A percentile compares a stretch with the other conserved stretches of the same genome.
phyloP scores from a whole-genome alignment of 2,113 vertebrate genomes.

The Sceloporus undulatus region DNA sequence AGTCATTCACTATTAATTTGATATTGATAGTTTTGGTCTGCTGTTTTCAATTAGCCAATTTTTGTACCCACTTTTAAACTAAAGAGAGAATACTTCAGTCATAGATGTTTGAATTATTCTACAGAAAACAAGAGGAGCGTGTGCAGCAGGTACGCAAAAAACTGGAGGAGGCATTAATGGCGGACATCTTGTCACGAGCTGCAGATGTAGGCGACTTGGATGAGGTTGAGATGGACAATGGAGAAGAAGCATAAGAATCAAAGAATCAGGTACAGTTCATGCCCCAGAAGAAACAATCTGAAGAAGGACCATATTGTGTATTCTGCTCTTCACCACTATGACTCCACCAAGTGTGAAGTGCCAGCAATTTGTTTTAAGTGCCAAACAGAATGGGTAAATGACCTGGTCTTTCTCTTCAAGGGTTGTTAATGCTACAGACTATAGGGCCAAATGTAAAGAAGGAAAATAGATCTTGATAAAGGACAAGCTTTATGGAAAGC shows the following conservation, averaged over 20 bases:
- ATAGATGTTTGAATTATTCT: neutral
- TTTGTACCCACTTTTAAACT: neutral
- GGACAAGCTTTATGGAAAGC: neutral
- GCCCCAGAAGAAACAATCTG: no score
- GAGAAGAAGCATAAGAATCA: conserved; percentile 76
- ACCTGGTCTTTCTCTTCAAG: neutral
- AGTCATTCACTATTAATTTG: no score
- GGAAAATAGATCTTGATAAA: neutral
- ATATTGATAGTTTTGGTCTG: no score
- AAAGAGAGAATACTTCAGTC: neutral
- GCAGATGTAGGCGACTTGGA: conserved; percentile 80
- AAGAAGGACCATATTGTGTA: neutral
- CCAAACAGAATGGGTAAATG: no score
- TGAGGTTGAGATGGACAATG: conserved; percentile 76
- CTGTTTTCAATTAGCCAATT: neutral
- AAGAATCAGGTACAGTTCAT: conserved; percentile 70
- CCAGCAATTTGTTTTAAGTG: neutral
- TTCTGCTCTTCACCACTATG: no score
- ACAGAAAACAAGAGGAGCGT: conserved; percentile 92
- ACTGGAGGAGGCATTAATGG: conserved; percentile 92
- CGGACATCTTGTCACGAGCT: conserved; percentile 86
- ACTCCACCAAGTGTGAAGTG: no score
- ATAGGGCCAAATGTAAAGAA: neutral
- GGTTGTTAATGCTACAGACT: neutral
- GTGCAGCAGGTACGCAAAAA: conserved; percentile 90